A percentile compares a stretch with the other conserved stretches of the same genome.
Conservation (phyloP, 1,140 invertebrate species). For the Conopomorpha cramerella region DNA sequence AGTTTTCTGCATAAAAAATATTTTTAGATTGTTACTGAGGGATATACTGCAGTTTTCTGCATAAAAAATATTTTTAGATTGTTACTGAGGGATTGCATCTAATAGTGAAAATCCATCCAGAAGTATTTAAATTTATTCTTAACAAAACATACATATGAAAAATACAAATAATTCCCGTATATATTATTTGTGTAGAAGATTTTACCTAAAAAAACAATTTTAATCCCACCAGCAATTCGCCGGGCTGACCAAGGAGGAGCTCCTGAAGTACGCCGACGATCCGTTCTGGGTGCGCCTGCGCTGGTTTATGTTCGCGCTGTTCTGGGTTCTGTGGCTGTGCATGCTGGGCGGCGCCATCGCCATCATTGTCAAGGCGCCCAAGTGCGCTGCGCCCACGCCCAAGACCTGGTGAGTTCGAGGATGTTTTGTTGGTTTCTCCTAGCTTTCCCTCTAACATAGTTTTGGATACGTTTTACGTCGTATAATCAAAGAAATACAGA, state of each 20-base stretch:
- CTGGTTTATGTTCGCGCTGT: constrained; percentile 82
- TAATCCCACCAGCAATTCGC: constrained; percentile 63
- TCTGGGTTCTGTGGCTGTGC: constrained; percentile 84
- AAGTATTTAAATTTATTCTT: too few relatives aligned
- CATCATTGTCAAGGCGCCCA: constrained; percentile 83
- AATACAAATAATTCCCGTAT: too few relatives aligned
- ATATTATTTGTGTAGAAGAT: too few relatives aligned
- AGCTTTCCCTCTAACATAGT: background rate
- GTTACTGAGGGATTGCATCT: too few relatives aligned
- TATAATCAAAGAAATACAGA: background rate
- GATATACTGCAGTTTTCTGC: too few relatives aligned
- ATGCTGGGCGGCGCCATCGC: constrained; percentile 84
- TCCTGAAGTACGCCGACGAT: constrained; percentile 90
- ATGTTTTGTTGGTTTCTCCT: background rate
- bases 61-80: too few relatives aligned
- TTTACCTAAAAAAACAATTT: too few relatives aligned
- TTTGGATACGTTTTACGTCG: background rate
- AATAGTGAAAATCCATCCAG: too few relatives aligned
- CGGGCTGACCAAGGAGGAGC: constrained; percentile 87
- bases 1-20: too few relatives aligned
- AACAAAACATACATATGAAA: too few relatives aligned
- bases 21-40: too few relatives aligned
- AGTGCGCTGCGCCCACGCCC: constrained; percentile 73
- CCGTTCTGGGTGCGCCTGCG: constrained; percentile 88
- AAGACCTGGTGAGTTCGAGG: constrained; percentile 65